phyloP scores from a whole-genome alignment of 2,888 invertebrate genomes.

The Volucella bombylans region DNA sequence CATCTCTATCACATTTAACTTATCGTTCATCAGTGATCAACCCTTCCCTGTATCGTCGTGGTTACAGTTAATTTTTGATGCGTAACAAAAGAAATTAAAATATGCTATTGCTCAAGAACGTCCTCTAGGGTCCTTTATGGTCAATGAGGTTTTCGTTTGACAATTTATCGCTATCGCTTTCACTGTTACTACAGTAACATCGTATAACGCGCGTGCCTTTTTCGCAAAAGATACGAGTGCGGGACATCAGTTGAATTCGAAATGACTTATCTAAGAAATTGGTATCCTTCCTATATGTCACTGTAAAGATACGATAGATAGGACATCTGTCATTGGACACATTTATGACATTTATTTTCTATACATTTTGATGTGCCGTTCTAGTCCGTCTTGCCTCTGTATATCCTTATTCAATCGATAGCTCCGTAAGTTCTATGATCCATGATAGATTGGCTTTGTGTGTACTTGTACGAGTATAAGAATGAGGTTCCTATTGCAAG shows the following conservation, averaged over 20 bases:
- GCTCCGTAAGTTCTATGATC: neutral
- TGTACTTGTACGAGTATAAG: neutral
- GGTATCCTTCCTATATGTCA: conserved; percentile 15
- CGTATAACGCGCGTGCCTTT: conserved; percentile 10
- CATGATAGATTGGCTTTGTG: conserved; percentile 5
- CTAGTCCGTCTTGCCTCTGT: neutral
- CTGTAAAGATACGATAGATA: neutral
- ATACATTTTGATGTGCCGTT: conserved; percentile 19
- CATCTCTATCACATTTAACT: neutral
- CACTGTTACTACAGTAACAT: neutral
- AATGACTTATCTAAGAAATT: conserved; percentile 15
- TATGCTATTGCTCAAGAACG: conserved; percentile 38
- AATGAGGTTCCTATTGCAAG: neutral
- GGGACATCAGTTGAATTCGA: conserved; percentile 23
- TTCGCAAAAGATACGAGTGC: conserved; percentile 8
- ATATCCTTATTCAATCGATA: neutral
- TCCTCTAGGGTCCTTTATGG: conserved; percentile 37
- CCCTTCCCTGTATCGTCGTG: conserved; percentile 15
- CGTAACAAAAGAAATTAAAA: conserved; percentile 17
- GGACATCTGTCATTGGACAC: conserved; percentile 25
- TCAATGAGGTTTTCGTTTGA: conserved; percentile 30
- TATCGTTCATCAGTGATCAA: conserved; percentile 21
- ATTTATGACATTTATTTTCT: conserved; percentile 23
- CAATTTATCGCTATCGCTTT: neutral
- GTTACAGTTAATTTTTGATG: conserved; percentile 42